Evolutionary conservation across 2,888 invertebrate genomes (phyloP), one percentile per base, ranked within the genome.

Genomic region (Cryptocephalus moraei): DNA sequence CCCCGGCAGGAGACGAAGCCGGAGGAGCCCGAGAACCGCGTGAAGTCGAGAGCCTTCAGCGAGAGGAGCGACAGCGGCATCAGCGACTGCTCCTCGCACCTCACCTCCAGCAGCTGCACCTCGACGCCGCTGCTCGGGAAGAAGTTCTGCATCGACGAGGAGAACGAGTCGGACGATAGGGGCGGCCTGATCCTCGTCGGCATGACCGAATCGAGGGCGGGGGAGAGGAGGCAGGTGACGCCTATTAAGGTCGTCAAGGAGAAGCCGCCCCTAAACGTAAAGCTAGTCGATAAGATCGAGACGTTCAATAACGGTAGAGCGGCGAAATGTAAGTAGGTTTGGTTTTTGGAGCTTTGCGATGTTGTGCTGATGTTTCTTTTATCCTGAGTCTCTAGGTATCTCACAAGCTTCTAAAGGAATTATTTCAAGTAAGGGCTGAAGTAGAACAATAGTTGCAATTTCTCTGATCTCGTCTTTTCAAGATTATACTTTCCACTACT

Each of bases 51-150:
- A 54, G 64, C 63, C 14, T 76, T 75, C 56, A 75, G 72, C 47
- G 76, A 77, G 55, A 68, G 77, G 41, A 76, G 76, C 57, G 77
- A 77, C 55, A 76, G 76, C 36, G 77, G 77, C 1, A 74, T 76
- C 50, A 77, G 77, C 58, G 77, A 77, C 51, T 76, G 76, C 58
- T 76, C 75, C 9, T 70, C 68, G 34, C 61, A 62, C 39, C 33
- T 62, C 8, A 60, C 62, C 8, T 52, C 59, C 3, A 55, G 54
- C 14, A 61, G 60, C 49, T 61, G 62, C 47, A 61, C 58, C 8
- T 64, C 65, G 0, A 66, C 65, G 1, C 67, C 68, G 1, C 53
- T 68, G 22, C 52, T 68, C 48, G 56, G 62, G 8, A 69, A 67
- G 52, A 68, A 69, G 49, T 65, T 66, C 45, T 55, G 55, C 9